Percentiles rank a stretch among this genome's conserved stretches.
Evolutionary conservation across 2,797 vertebrate genomes (phyloP).

Genomic region (Cuniculus paca): DNA sequence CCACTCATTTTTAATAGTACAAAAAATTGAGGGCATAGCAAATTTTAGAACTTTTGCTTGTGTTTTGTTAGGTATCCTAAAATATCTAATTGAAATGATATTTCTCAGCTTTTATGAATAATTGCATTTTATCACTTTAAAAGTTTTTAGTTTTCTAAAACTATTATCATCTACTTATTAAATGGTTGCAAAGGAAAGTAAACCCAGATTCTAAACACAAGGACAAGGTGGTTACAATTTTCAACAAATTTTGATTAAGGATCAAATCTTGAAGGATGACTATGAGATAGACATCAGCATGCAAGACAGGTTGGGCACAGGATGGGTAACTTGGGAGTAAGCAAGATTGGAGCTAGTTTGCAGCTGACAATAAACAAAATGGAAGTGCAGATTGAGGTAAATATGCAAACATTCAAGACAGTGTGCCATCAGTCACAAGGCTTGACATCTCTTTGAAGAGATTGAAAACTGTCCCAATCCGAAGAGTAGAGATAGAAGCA

Average conservation of each 20-base stretch:
- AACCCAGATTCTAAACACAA: neutral
- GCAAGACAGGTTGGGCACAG: neutral
- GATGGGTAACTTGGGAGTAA: neutral
- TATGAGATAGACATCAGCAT: neutral
- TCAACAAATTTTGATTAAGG: conserved; percentile 19
- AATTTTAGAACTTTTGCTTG: neutral
- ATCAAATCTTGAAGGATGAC: neutral
- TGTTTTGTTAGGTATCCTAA: neutral
- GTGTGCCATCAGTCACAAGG: neutral
- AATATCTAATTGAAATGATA: neutral
- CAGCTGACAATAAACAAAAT: neutral
- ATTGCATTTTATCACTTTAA: conserved; percentile 39
- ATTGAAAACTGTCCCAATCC: neutral
- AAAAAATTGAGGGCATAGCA: neutral
- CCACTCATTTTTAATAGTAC: neutral
- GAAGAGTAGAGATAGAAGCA: neutral
- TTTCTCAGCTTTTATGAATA: conserved; percentile 44
- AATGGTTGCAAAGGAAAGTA: neutral
- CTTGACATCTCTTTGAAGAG: neutral
- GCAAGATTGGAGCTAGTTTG: neutral
- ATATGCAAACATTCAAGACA: neutral
- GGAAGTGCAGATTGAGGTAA: neutral
- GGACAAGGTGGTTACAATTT: neutral
- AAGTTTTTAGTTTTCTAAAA: conserved; percentile 43
- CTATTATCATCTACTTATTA: neutral